Base-by-base conservation (phyloP, 2,113 vertebrate genomes). In the Syrrhaptes paradoxus region DNA sequence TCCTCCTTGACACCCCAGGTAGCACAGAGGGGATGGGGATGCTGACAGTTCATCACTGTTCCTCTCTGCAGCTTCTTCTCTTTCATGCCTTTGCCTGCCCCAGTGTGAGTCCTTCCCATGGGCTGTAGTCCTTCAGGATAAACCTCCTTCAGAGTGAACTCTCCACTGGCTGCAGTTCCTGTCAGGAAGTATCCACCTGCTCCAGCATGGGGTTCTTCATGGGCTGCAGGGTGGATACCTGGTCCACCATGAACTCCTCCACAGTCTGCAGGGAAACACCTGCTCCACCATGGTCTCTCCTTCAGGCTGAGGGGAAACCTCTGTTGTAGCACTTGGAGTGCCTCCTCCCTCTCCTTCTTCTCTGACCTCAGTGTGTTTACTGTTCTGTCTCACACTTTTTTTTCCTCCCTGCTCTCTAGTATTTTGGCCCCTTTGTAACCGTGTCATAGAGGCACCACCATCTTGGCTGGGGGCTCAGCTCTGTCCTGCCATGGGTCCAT, bases 401-500 rank as follows among this genome's bases (percentile, higher is more conserved):
- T 85, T 62, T 82, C 20, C 10, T 54, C 19, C 43, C 6, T 75
- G 9, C 9, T 71, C 3, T 67, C 13, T 29, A 20, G 10, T 36
- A 12, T 34, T 82, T 71, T 67, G 19, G 7, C 4, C 1, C 3
- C 67, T 83, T 82, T 46, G 72, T 58, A 51, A 82, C 67, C 11
- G 13, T 75, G 14, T 41, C 67, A 5, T 8, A 49, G 11, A 57
- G 21, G 7, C 6, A 2, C 1, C 34, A 67, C 34, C 9, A 54
- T 13, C 7, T 4, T 58, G 24, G 16, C 43, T 43, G 17, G 16
- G 22, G 22, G 12, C 32, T 81, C 17, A 65, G 13, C 32, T 57
- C 11, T 65, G 24, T 74, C 22, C 24, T 11, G 19, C 14, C 16
- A 12, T 26, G 14, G 10, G 6, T n/a, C 18, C 0, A 0, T 7